Evolutionary conservation across 2,797 vertebrate genomes (phyloP).

Genomic region (Lagodon rhomboides): DNA sequence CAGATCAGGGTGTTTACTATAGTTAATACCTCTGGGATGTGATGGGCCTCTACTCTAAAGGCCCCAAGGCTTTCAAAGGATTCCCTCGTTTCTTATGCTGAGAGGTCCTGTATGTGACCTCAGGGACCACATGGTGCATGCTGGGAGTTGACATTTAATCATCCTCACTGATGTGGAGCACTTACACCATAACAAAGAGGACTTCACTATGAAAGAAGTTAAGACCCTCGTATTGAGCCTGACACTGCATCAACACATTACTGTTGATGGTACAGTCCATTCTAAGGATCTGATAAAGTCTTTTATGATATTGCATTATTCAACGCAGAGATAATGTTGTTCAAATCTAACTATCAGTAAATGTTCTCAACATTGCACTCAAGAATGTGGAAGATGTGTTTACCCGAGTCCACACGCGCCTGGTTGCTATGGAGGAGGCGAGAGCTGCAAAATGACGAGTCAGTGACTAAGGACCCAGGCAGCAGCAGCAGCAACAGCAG

Average conservation of each 20-base stretch:
- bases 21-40: slow-evolving; percentile 5
- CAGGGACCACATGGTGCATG: background rate
- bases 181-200: slow-evolving; percentile 12
- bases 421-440: slow-evolving; percentile 75
- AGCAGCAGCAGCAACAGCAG: slow-evolving; percentile 53
- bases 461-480: slow-evolving; percentile 53
- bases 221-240: background rate
- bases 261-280: background rate
- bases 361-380: slow-evolving; percentile 31
- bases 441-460: slow-evolving; percentile 36
- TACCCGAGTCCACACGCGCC: slow-evolving; percentile 53
- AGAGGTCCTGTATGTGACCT: background rate
- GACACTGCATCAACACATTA: no score
- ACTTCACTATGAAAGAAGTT: background rate
- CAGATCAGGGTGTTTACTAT: slow-evolving; percentile 34
- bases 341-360: slow-evolving; percentile 56
- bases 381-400: slow-evolving; percentile 57
- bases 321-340: slow-evolving; percentile 54
- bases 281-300: background rate
- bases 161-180: background rate
- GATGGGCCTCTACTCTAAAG: background rate
- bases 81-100: slow-evolving; percentile 22
- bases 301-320: background rate
- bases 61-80: slow-evolving; percentile 16
- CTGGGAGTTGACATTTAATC: slow-evolving; percentile 14